Evolutionary conservation across 2,888 invertebrate genomes (phyloP), one percentile per base, ranked within the genome.

Genomic region (Hypomecis atomaria): DNA sequence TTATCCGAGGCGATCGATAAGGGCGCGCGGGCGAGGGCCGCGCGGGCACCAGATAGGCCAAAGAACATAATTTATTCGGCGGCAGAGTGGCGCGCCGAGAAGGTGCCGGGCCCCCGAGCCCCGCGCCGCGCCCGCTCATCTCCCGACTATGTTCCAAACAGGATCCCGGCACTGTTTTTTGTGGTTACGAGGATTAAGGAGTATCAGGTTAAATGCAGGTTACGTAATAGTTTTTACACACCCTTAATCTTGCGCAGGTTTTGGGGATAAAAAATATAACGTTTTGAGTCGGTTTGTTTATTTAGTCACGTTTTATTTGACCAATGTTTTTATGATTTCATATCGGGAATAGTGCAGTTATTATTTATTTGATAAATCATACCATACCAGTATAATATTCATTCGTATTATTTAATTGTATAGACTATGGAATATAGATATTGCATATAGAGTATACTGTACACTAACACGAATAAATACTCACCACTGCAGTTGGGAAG

Each of bases 51-150:
- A 53, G 81, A 79, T 83, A 81, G 80, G 76, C 85, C 83, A 80
- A 83, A 84, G 87, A 84, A 81, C 84, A 85, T 90, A 90, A 91
- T 91, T 87, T 90, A 91, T 91, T 90, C 90, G 91, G 92, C 92
- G 91, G 91, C 91, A 87, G 87, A 75, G 88, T 88, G 92, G 90
- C 91, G 91, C 90, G 90, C 80, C 88, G 83, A 78, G 78, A 80
- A 87, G 87, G 87, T 88, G 88, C 87, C 86, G 81, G 77, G 73
- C 54, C 77, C 80, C 80, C 79, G 77, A 78, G 67, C 74, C 67
- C 75, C 70, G 75, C 79, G 58, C 64, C 77, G 61, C 63, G 61
- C 81, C 65, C 78, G 65, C 60, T 65, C 81, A 75, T 75, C 78
- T 77, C 78, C 63, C 75, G 71, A 69, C 71, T 78, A 72, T 71